Evolutionary conservation across 2,888 invertebrate species (phyloP).

Genomic region (Ophion costatus): DNA sequence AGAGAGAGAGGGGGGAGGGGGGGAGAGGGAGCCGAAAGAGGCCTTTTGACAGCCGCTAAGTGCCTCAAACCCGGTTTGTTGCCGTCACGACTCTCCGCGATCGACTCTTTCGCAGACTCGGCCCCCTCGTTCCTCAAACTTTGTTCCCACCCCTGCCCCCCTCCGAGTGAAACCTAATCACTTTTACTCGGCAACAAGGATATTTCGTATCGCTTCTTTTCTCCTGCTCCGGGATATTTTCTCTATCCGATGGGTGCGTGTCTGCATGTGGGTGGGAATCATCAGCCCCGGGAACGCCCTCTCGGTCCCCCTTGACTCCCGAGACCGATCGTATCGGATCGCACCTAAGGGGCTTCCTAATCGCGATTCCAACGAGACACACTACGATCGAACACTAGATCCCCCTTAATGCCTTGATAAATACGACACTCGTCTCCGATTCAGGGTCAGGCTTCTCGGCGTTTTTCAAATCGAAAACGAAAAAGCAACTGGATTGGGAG

Average conservation of each 20-base stretch:
- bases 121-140: constrained; percentile 20
- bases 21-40: constrained; percentile 59
- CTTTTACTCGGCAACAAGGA: constrained; percentile 75
- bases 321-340: constrained; percentile 70
- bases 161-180: constrained; percentile 79
- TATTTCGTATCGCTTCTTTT: constrained; percentile 74
- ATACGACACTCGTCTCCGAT: constrained; percentile 49
- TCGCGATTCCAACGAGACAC: constrained; percentile 59
- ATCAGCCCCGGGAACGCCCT: constrained; percentile 41
- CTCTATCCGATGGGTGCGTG: constrained; percentile 1
- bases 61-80: constrained; percentile 73
- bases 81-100: constrained; percentile 46
- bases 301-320: constrained; percentile 36
- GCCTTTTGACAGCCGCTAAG: constrained; percentile 80
- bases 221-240: constrained; percentile 33
- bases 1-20: constrained; percentile 71
- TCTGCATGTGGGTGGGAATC: constrained; percentile 1
- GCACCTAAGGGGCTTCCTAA: constrained; percentile 73
- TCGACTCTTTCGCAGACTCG: constrained; percentile 35
- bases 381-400: constrained; percentile 44
- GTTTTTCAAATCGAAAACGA: too few relatives aligned
- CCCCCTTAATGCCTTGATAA: constrained; percentile 43
- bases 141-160: constrained; percentile 41
- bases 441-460: neutral
- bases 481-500: neutral